Base-by-base conservation (phyloP, 2,888 invertebrate species). In the Colostygia pectinataria region DNA sequence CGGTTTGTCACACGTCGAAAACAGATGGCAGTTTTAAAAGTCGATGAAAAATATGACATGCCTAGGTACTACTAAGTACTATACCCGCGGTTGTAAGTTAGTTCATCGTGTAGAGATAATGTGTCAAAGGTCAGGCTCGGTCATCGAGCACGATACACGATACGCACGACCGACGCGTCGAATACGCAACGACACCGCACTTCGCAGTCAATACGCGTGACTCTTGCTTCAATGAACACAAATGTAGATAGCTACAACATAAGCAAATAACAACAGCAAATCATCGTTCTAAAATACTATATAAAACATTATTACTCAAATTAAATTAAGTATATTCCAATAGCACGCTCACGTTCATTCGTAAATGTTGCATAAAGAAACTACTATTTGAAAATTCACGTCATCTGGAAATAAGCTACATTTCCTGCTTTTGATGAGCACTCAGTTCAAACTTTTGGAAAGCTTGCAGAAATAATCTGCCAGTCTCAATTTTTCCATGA, bases 1-100 rank as follows among this genome's bases (percentile, higher is more conserved):
- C 28, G 29, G 46, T 52, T 42, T 42, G 45, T 46, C 46, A 42
- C 37, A 50, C 15, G 49, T 41, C 51, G 27, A 10, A 32, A 51
- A 45, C 51, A 51, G 37, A 46, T 32, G 47, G 40, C 25, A 2
- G 9, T 37, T 37, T 45, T 20, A 14, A 14, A 46, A 39, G 15
- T 10, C 2, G 27, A 13, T 52, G 51, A 45, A 45, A 52, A 33
- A 46, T 29, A 8, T 24, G 20, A 24, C 14, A 37, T 24, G n/a
- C 18, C 8, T 8, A 0, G 9, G 6, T n/a, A n/a, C n/a, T n/a
- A n/a, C n/a, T n/a, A n/a, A n/a, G 6, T 14, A 34, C 18, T 18
- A 20, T 32, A 32, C 27, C 24, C 28, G 9, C 14, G 37, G 20
- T 31, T 24, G 20, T 8, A 36, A 12, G 15, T 24, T 14, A 14